phyloP scores from a whole-genome alignment of 2,888 invertebrate species.

The Bellardia bayeri region DNA sequence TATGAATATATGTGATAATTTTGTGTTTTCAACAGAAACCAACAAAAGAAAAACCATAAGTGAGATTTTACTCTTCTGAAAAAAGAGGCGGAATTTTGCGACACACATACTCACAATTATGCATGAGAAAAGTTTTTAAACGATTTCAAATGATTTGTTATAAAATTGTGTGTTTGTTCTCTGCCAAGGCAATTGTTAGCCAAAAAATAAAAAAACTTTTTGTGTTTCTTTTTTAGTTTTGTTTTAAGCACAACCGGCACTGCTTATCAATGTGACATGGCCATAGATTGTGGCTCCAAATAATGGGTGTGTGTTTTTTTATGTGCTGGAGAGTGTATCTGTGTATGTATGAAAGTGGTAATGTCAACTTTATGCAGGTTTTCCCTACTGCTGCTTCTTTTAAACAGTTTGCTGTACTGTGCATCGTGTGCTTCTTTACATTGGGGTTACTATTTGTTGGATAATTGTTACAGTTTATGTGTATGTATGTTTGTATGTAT shows the following conservation, averaged over 20 bases:
- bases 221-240: not conserved
- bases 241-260: conserved; percentile 22
- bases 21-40: conserved; percentile 31
- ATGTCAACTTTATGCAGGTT: conserved; percentile 80
- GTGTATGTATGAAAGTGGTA: conserved; percentile 68
- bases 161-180: conserved; percentile 18
- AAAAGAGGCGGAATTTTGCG: conserved; percentile 68
- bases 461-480: conserved; percentile 68
- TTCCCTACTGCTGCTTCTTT: conserved; percentile 66
- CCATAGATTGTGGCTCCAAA: conserved; percentile 41
- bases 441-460: conserved; percentile 74
- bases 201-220: not conserved
- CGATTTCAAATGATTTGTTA: conserved; percentile 24
- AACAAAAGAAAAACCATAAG: conserved; percentile 29
- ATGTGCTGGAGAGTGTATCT: conserved; percentile 36
- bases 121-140: conserved; percentile 60
- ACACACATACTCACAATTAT: conserved; percentile 24
- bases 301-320: conserved; percentile 62
- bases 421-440: conserved; percentile 78
- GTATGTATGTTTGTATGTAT: conserved; percentile 62
- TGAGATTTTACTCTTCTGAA: conserved; percentile 58
- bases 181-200: conserved; percentile 44
- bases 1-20: not conserved
- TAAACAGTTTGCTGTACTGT: not conserved
- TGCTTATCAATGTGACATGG: conserved; percentile 48